A percentile compares a stretch with the other conserved stretches of the same genome.
These are phyloP conservation scores for Melinopterus prodromus DNA, from an alignment of 2,888 invertebrate genomes.

Conservation along the genomic window DNA sequence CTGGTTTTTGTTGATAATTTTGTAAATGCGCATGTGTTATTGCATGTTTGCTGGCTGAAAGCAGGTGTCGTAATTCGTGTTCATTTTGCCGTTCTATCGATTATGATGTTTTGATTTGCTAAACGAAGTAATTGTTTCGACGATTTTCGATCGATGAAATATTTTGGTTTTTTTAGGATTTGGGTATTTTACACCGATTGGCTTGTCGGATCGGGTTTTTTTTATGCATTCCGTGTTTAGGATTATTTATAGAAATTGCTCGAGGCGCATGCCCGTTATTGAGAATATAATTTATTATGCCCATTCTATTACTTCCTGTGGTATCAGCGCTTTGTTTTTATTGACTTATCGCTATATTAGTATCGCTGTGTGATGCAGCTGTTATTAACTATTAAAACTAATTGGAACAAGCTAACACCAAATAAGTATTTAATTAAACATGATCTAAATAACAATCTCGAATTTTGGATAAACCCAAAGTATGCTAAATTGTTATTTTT, in stretches of 20 bases:
- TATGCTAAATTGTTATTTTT: too few relatives aligned
- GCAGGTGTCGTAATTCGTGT: not conserved
- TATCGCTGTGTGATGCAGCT: not conserved
- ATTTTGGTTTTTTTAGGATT: conserved; percentile 25
- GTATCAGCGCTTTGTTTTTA: not conserved
- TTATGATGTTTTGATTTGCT: not conserved
- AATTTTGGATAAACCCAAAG: too few relatives aligned
- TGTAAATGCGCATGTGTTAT: not conserved
- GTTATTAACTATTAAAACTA: not conserved
- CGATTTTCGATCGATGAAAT: conserved; percentile 16
- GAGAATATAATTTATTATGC: conserved; percentile 4
- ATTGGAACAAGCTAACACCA: too few relatives aligned
- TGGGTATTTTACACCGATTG: not conserved
- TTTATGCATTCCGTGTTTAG: not conserved
- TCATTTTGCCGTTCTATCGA: not conserved
- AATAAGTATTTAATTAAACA: too few relatives aligned
- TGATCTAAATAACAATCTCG: too few relatives aligned
- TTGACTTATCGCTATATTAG: not conserved
- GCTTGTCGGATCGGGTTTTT: not conserved
- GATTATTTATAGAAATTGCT: not conserved
- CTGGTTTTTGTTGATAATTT: not conserved
- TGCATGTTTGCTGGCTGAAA: not conserved
- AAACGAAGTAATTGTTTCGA: not conserved
- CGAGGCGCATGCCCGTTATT: not conserved
- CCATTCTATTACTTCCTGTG: not conserved